Evolutionary conservation across 2,888 invertebrate genomes (phyloP).

Genomic region (Cheilosia vernalis): DNA sequence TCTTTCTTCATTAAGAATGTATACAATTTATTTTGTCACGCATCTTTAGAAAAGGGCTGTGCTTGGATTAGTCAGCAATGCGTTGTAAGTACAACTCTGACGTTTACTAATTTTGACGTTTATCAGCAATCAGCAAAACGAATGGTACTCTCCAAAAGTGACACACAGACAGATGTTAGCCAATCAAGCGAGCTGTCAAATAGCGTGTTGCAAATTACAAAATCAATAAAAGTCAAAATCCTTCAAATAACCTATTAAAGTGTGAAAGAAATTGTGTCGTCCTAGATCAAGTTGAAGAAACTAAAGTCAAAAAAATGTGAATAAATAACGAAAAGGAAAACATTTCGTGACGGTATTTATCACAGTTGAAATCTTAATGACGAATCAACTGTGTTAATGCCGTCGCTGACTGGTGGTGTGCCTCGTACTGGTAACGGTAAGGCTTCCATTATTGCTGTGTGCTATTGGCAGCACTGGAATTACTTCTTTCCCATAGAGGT

Average conservation of each 20-base stretch:
- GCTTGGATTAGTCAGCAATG: background rate
- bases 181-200: conserved; percentile 9
- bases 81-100: conserved; percentile 10
- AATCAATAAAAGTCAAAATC: conserved; percentile 28
- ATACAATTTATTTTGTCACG: conserved; percentile 13
- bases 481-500: conserved; percentile 4
- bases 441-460: conserved; percentile 22
- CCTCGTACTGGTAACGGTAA: conserved; percentile 12
- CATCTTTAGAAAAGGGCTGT: conserved; percentile 4
- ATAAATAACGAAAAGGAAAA: conserved; percentile 19
- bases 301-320: background rate
- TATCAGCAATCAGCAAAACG: conserved; percentile 11
- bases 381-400: conserved; percentile 51
- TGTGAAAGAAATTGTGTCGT: conserved; percentile 29
- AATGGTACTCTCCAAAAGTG: no score
- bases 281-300: conserved; percentile 7
- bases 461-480: conserved; percentile 32
- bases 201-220: conserved; percentile 22
- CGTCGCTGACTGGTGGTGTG: background rate
- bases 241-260: conserved; percentile 25
- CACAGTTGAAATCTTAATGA: conserved; percentile 37
- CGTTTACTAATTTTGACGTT: conserved; percentile 41
- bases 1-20: background rate
- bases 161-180: conserved; percentile 29
- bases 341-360: conserved; percentile 52